Evolutionary conservation across 2,113 vertebrate species (phyloP), one percentile per base, ranked within the genome.

Genomic region (Geothlypis trichas): DNA sequence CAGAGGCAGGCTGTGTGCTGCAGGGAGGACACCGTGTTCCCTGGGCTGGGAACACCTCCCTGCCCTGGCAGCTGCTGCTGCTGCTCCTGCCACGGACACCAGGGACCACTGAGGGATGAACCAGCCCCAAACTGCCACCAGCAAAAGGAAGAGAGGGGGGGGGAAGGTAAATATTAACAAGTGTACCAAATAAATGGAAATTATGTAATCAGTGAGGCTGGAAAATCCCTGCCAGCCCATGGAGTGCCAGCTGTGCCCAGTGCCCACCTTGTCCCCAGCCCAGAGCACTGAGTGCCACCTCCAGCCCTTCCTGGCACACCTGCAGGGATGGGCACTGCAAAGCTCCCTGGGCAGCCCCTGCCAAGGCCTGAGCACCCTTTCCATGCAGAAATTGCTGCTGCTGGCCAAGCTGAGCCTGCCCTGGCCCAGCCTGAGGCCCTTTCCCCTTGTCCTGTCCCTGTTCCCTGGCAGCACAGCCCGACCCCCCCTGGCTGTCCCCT

Each of bases 141-240:
- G 23, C 9, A 63, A 13, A 35, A 57, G 11, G 2, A 57, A 72
- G 67, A 41, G 7, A 13, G 11, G 5, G 28, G 1, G 1, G 4
- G 16, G 6, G 5, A 15, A 20, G 9, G 33, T 46, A 10, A 66
- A 84, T 65, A n/a, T 49, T 9, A 35, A 26, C 24, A 61, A 65
- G 37, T 4, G 4, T 15, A 22, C 5, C 15, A 21, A 79, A 55
- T 37, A 55, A 92, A 75, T 20, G 37, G 33, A 59, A 68, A 61
- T 46, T 10, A 7, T 0, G 1, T 8, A 7, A 28, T 13, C 33
- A 0, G 1, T 23, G 39, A 61, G 39, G 55, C 5, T 69, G 84
- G 63, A 22, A 28, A 69, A 61, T 5, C 14, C 73, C 72, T 68
- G 31, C 62, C 18, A 76, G 62, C 7, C 30, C 42, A 17, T 1